Base-by-base conservation (phyloP, 2,888 invertebrate species). In the Drosophila mimetica region DNA sequence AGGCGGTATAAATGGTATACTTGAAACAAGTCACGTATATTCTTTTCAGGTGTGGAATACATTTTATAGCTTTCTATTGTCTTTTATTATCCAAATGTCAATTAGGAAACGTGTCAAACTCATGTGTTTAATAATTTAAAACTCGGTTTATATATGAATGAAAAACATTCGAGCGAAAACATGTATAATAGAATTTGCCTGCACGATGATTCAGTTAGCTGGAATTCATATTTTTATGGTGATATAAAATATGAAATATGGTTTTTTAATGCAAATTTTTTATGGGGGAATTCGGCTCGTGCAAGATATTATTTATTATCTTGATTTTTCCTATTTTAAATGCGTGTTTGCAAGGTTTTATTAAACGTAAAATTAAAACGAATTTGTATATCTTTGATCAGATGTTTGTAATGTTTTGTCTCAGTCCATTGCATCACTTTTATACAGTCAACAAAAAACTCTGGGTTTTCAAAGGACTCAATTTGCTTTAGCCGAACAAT, bases 401-500 rank as follows among this genome's bases (percentile, higher is more conserved):
- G 1, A 0, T 9, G 1, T 2, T 16, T 16, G 0, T 8, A 2
- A 22, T 6, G 6, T 1, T 39, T 16, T 39, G n/a, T n/a, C n/a
- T 9, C 4, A 14, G 25, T 11, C 30, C 37, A 16, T 11, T 1
- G 11, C 4, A 8, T 16, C 0, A 1, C 2, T 16, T 20, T 13
- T 9, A 7, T 3, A 7, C 22, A 42, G 7, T 18, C 7, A 22
- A 8, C 20, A 11, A 39, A 39, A 5, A 18, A 18, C 11, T 36
- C 14, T 36, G 5, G 5, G 14, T 8, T 8, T 16, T 2, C 0
- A 14, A 11, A 1, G 36, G 16, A 37, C 8, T 14, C 16, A 8
- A n/a, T 42, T 42, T 22, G 18, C 39, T 13, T 39, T 39, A 13
- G 11, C 13, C 22, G 20, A 42, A 42, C 42, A 44, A 9, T 44